Percentiles rank a stretch among this genome's conserved stretches.
Evolutionary conservation across 37 sponge, comb jelly and placozoan genomes (phyloP).

Genomic region (Chondrosia reniformis): DNA sequence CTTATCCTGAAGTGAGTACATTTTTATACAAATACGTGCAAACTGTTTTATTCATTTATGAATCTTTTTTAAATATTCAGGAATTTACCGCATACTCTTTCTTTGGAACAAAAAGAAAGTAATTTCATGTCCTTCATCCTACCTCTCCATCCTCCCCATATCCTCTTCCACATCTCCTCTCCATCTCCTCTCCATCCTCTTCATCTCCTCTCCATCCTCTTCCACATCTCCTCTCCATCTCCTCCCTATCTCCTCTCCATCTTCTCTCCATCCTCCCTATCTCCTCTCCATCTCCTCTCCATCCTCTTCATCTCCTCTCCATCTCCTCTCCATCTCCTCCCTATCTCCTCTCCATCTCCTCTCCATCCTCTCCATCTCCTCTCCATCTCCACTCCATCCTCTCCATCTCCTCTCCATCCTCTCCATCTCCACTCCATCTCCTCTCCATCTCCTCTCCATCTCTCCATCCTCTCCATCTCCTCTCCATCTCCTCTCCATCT

Average conservation of each 20-base stretch:
- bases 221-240: background rate
- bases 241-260: background rate
- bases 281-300: background rate
- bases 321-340: background rate
- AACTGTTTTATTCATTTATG: too few relatives aligned
- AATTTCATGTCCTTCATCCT: too few relatives aligned
- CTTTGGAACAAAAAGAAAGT: conserved; percentile 18
- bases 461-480: too few relatives aligned
- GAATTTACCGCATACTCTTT: too few relatives aligned
- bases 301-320: conserved; percentile 2
- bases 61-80: too few relatives aligned
- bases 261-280: background rate
- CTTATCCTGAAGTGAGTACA: conserved; percentile 6
- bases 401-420: background rate
- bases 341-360: too few relatives aligned
- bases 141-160: conserved; percentile 5
- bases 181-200: background rate
- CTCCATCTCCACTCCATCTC: too few relatives aligned
- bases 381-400: too few relatives aligned
- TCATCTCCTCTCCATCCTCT: background rate
- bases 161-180: background rate
- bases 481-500: too few relatives aligned
- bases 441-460: too few relatives aligned
- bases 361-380: too few relatives aligned
- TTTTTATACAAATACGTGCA: background rate